Conservation (phyloP, 2,888 invertebrate species). For the Nasonovia ribisnigri region DNA sequence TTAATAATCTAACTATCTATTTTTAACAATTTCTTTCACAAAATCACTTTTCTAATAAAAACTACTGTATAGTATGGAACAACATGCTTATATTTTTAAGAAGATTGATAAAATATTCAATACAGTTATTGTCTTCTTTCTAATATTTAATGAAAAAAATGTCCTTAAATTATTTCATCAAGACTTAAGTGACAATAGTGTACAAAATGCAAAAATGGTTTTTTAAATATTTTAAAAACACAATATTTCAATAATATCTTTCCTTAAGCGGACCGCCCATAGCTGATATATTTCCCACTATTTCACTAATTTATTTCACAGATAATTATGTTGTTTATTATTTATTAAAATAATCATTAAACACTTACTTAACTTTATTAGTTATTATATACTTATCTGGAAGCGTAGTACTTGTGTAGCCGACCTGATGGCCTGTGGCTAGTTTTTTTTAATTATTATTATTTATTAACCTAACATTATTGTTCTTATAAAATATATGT, state of each 20-base stretch:
- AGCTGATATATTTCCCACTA: background rate
- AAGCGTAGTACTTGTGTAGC: background rate
- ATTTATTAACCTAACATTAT: background rate
- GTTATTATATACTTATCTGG: background rate
- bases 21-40: background rate
- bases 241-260: background rate
- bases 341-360: background rate
- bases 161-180: background rate
- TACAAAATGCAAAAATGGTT: background rate
- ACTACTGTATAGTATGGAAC: background rate
- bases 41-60: background rate
- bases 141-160: background rate
- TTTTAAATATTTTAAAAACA: background rate
- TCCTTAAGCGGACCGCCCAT: background rate
- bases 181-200: background rate
- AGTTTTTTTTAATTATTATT: background rate
- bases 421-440: background rate
- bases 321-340: background rate
- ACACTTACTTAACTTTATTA: slow-evolving; percentile 3
- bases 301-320: background rate
- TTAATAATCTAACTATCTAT: background rate
- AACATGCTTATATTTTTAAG: background rate
- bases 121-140: background rate
- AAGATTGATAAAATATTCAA: background rate
- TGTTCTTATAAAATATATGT: background rate